Percentiles rank a stretch among this genome's conserved stretches.
Conservation (phyloP, 37 sponge, comb jelly and placozoan species). For the Haliclona indistincta region DNA sequence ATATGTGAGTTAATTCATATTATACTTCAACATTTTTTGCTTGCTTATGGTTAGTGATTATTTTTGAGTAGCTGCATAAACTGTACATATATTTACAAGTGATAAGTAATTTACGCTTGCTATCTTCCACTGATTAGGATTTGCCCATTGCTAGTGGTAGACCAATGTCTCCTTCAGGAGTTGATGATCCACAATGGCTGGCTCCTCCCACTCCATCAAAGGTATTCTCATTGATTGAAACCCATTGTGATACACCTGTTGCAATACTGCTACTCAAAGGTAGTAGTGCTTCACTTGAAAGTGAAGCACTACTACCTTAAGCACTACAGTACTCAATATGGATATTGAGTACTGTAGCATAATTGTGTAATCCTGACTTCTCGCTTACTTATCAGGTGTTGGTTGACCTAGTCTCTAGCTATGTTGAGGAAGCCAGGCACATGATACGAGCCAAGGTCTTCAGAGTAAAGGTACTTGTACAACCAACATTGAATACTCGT, state of each 20-base stretch:
- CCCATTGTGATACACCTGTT: no score
- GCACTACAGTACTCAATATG: no score
- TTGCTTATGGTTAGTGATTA: neutral
- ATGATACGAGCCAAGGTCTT: constrained; percentile 41
- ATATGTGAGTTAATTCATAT: constrained; percentile 36
- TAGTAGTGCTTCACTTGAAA: no score
- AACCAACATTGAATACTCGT: neutral
- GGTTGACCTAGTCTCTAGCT: constrained; percentile 48
- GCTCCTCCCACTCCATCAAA: constrained; percentile 20
- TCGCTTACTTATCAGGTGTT: constrained; percentile 40
- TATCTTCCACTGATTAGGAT: neutral
- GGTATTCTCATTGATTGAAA: neutral
- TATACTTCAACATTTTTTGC: neutral
- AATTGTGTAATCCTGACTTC: neutral
- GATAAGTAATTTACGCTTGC: neutral
- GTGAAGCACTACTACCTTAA: no score
- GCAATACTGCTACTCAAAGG: no score
- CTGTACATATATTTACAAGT: no score
- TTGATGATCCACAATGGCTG: neutral
- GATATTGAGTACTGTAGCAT: neutral
- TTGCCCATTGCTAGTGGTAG: neutral
- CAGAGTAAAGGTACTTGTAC: constrained; percentile 52
- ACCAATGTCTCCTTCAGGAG: neutral
- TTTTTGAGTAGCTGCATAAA: no score
- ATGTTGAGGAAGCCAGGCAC: constrained; percentile 54